These are phyloP conservation scores for Dipodomys merriami DNA, from an alignment of 2,113 vertebrate species.

Conservation along the genomic window DNA sequence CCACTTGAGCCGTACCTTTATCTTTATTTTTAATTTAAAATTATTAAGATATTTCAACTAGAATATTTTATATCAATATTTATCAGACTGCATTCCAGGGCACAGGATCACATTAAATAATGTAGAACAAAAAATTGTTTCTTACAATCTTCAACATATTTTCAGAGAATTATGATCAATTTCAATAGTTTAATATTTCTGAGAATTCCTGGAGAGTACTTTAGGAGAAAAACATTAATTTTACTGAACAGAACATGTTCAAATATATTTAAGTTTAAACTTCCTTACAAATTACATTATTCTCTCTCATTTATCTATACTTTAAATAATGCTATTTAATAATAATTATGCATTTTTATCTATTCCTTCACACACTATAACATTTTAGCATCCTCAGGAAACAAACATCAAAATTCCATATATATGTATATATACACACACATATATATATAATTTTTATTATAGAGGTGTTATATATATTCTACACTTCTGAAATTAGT, in stretches of 20 bases:
- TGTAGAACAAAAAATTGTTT: neutral
- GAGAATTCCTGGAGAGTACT: neutral
- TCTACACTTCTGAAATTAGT: constrained; percentile 30
- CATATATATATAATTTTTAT: neutral
- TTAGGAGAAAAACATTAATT: neutral
- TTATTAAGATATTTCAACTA: neutral
- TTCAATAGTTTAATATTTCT: neutral
- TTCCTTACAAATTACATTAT: neutral
- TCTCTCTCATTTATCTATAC: neutral
- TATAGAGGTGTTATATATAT: neutral
- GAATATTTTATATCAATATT: neutral
- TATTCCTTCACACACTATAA: neutral
- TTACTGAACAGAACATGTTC: neutral
- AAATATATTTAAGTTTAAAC: neutral
- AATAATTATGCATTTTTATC: neutral
- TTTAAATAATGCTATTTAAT: neutral
- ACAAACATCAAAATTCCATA: neutral
- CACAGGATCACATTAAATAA: neutral
- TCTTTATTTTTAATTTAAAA: neutral
- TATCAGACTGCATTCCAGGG: neutral
- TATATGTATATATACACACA: too few species aligned
- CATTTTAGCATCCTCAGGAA: neutral
- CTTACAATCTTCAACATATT: neutral
- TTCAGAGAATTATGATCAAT: neutral
- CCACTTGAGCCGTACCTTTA: too few species aligned